Percentiles rank a stretch among this genome's conserved stretches.
phyloP scores from a whole-genome alignment of 2,113 vertebrate genomes.

The Limnothrissa miodon region DNA sequence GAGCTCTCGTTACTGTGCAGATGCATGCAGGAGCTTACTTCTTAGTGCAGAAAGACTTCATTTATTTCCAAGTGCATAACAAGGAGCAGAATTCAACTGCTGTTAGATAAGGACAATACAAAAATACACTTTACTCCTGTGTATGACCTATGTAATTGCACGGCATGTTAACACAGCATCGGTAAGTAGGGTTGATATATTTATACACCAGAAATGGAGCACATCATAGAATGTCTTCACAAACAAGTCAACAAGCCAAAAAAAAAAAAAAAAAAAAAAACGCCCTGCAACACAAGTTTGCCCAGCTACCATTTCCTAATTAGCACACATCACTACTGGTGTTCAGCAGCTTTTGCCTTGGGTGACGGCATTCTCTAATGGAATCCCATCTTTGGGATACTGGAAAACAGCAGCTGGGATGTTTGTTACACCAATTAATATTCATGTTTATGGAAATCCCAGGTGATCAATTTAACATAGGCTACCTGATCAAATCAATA shows the following conservation, averaged over 20 bases:
- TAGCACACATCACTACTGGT: background rate
- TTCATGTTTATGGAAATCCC: constrained; percentile 65
- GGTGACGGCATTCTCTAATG: constrained; percentile 32
- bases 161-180: background rate
- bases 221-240: background rate
- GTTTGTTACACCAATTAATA: constrained; percentile 63
- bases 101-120: background rate
- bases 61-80: background rate
- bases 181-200: background rate
- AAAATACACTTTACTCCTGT: background rate
- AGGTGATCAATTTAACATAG: constrained; percentile 59
- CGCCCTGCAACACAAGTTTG: background rate
- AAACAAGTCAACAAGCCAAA: constrained; percentile 1
- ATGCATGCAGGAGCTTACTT: background rate
- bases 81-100: background rate
- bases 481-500: constrained; percentile 65
- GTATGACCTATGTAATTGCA: background rate
- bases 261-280: background rate
- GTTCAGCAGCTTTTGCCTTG: background rate
- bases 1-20: background rate
- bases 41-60: background rate
- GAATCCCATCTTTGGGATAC: constrained; percentile 48
- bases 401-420: constrained; percentile 65
- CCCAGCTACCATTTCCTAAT: background rate
- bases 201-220: background rate